Evolutionary conservation across 2,113 vertebrate genomes (phyloP), one percentile per base, ranked within the genome.

Genomic region (Forbesichthys papilliferus): DNA sequence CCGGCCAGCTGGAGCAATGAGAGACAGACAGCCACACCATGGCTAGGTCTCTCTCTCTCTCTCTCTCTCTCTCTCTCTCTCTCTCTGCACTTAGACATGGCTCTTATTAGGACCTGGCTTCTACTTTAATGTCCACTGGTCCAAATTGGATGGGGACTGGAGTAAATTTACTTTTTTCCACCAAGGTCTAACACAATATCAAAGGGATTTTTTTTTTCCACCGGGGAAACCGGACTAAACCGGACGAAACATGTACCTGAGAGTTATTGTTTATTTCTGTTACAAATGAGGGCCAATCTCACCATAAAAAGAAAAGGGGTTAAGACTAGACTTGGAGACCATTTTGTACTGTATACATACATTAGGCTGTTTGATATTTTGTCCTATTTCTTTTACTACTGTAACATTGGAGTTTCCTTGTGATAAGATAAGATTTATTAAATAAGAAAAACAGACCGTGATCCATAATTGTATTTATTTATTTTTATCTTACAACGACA

Each of bases 41-140:
- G 78, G 83, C 77, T 79, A 51, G 14, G 9, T 42, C 52, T 47
- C n/a, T 14, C 61, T 48, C 61, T 51, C 75, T 75, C 76, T 75
- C 65, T 48, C 16, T 13, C 55, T 59, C 12, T 36, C 56, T 47
- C 4, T 53, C 49, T 61, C 20, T 61, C 27, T 18, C 20, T 18
- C 58, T 20, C 33, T 20, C 3, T 20, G 56, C 27, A n/a, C 75
- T 70, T 75, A 86, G 81, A 91, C 87, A 89, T 91, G 90, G 90
- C 90, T 91, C 89, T 84, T 91, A 93, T 93, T 93, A 93, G 88
- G 83, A 82, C 78, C 83, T 86, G 84, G 85, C 88, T 90, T 82
- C 84, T 71, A 86, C 91, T 93, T 92, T 93, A 92, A 93, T 92
- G 92, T 91, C 84, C 87, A 77, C 84, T 68, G 68, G 83, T 78